Base-by-base conservation (phyloP, 2,888 invertebrate genomes). In the Meganola albula region DNA sequence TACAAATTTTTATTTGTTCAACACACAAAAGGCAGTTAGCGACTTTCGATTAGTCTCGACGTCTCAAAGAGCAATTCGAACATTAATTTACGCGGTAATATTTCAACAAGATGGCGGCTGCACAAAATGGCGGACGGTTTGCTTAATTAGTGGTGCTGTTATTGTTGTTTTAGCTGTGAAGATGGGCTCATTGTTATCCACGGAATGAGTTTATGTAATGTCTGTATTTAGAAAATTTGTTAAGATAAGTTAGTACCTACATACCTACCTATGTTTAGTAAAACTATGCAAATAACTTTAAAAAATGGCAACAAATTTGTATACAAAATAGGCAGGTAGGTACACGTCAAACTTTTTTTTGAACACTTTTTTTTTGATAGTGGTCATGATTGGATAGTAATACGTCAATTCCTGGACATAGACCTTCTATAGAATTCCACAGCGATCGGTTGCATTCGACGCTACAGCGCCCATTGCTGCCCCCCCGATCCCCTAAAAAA, bases 1-100 rank as follows among this genome's bases (percentile, higher is more conserved):
- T 51, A 58, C 50, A 52, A 46, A 52, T n/a, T 49, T 51, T 53
- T 58, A 57, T 70, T 66, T 63, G 46, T 39, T 43, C 42, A 56
- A 48, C 59, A 50, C 57, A 58, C 55, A 53, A 55, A 49, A 41
- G 58, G 58, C 43, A 59, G 59, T 70, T 64, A 65, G 59, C 43
- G 54, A 53, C 53, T 54, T 65, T 68, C 64, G 63, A 71, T 74
- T 70, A 64, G 68, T 58, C 61, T 65, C 63, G 77, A 82, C 77
- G 55, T 76, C 60, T 77, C 74, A 79, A 78, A 75, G 74, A 73
- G 77, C 66, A 69, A 76, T 82, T 76, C 58, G 48, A 56, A 67
- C 59, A 59, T 67, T 63, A 77, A 74, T 73, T 77, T 80, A 82
- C 53, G 51, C 52, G 62, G 64, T 59, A 65, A 68, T 80, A 74